These are phyloP conservation scores for Triplophysa bombifrons DNA, from an alignment of 2,797 vertebrate genomes.

Conservation along the genomic window DNA sequence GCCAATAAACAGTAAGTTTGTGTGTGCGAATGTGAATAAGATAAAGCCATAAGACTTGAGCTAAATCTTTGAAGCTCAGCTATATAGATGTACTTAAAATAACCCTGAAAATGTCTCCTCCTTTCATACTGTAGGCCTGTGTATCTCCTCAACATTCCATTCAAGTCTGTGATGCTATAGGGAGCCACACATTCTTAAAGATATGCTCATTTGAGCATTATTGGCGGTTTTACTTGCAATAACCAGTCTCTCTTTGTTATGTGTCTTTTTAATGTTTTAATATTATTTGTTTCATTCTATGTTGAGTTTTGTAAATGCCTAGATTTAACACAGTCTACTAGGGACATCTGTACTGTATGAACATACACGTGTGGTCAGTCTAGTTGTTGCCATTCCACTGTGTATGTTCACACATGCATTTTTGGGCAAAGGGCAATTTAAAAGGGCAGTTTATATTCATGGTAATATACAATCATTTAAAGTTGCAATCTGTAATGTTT, in stretches of 20 bases:
- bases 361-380: neutral
- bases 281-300: conserved; percentile 61
- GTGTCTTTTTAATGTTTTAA: conserved; percentile 63
- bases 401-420: conserved; percentile 20
- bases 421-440: conserved; percentile 33
- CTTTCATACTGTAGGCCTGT: conserved; percentile 61
- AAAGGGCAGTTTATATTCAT: neutral
- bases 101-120: conserved; percentile 64
- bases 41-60: conserved; percentile 85
- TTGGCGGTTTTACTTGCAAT: conserved; percentile 60
- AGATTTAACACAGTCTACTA: conserved; percentile 68
- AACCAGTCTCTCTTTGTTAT: conserved; percentile 54
- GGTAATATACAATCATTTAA: neutral
- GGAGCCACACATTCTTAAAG: conserved; percentile 68
- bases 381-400: conserved; percentile 13
- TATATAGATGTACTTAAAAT: conserved; percentile 75
- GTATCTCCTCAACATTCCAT: conserved; percentile 72
- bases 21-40: conserved; percentile 63
- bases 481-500: neutral
- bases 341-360: conserved; percentile 13
- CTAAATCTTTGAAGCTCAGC: conserved; percentile 80
- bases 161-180: conserved; percentile 63
- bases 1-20: conserved; percentile 47
- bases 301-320: conserved; percentile 70
- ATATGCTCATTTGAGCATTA: conserved; percentile 62